A percentile compares a stretch with the other conserved stretches of the same genome.
These are phyloP conservation scores for Glaucomys volans DNA, from an alignment of 2,113 vertebrate genomes.

Conservation along the genomic window DNA sequence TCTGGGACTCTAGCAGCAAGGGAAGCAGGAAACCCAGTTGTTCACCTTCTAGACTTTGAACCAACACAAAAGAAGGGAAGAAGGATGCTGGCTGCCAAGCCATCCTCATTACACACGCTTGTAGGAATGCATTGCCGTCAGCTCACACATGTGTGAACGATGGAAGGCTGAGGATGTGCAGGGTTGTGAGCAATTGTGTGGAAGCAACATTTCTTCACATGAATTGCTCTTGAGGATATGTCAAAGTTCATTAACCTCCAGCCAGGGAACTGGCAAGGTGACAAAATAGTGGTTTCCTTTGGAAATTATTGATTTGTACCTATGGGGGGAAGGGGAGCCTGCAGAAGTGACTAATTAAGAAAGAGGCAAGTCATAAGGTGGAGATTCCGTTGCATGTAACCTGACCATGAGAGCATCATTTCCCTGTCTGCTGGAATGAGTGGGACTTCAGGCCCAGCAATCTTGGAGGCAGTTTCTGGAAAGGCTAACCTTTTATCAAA, in stretches of 20 bases:
- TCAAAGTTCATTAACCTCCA: background rate
- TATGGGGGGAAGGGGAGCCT: background rate
- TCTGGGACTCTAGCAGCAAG: slow-evolving; percentile 63
- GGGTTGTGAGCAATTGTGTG: background rate
- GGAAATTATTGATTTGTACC: background rate
- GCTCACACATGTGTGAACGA: background rate
- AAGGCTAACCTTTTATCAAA: background rate
- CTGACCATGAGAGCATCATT: background rate
- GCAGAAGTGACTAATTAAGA: slow-evolving; percentile 21
- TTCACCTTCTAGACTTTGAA: background rate
- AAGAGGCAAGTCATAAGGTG: slow-evolving; percentile 6
- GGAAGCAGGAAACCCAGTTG: background rate
- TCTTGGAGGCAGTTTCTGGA: background rate
- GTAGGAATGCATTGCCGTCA: background rate
- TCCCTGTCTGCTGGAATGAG: background rate
- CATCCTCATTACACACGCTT: background rate
- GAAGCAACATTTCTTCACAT: background rate
- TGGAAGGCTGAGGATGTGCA: background rate
- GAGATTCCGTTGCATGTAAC: background rate
- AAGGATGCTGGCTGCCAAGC: background rate
- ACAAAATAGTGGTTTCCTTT: background rate
- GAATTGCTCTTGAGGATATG: background rate
- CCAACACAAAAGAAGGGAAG: background rate
- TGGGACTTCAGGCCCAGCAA: background rate
- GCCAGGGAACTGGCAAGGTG: background rate